Percentiles rank a stretch among this genome's conserved stretches.
Conservation (phyloP, 2,113 vertebrate species). For the Myrmophylax atrothorax region DNA sequence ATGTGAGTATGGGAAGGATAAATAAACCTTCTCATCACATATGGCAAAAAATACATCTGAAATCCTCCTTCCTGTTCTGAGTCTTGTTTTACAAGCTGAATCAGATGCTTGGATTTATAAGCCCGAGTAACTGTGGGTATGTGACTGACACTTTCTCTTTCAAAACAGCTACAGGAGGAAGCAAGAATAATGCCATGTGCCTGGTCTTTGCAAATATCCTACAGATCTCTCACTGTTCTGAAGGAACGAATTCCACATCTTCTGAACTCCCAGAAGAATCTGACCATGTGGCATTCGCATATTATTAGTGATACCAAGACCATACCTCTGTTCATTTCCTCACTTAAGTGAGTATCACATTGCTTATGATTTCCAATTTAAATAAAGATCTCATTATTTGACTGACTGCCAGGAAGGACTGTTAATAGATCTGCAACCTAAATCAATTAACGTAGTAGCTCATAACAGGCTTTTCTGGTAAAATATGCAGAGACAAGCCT, state of each 20-base stretch:
- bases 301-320: neutral
- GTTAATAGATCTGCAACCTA: neutral
- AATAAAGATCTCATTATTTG: slow-evolving; percentile 4
- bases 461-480: neutral
- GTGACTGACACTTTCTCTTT: neutral
- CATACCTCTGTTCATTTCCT: neutral
- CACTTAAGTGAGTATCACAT: neutral
- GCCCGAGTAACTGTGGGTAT: neutral
- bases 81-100: neutral
- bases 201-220: neutral
- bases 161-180: neutral
- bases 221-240: fast-evolving
- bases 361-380: neutral
- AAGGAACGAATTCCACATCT: neutral
- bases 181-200: neutral
- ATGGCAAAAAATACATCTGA: neutral
- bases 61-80: neutral
- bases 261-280: neutral
- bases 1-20: neutral
- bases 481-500: neutral
- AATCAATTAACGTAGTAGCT: slow-evolving; percentile 10
- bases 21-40: neutral
- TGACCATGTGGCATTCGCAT: fast-evolving
- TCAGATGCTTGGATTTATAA: neutral
- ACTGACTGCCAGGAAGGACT: slow-evolving; percentile 27